Conservation (phyloP, 2,113 vertebrate species). For the Lonchura striata region DNA sequence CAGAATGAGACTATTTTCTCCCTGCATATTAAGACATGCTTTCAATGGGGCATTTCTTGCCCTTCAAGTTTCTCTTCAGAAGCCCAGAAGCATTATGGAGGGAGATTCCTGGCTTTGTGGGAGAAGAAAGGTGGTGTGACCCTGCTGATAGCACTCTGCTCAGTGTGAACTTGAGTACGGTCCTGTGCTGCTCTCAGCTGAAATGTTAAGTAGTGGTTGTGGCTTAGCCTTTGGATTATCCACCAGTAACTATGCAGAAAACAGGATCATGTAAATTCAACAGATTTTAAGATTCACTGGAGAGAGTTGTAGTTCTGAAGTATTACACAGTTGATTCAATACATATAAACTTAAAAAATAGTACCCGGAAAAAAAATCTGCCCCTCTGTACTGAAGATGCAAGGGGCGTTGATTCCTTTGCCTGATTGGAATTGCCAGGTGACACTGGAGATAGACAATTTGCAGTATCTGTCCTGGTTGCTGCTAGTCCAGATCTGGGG, state of each 20-base stretch:
- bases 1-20: not conserved
- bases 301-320: not conserved
- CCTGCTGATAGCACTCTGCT: not conserved
- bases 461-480: not conserved
- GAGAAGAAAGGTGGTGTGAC: not conserved
- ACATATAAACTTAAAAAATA: not conserved
- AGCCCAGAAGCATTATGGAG: not conserved
- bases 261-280: not conserved
- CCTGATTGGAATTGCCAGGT: not conserved
- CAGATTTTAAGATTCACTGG: not conserved
- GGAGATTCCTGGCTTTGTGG: not conserved
- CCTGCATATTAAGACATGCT: not conserved
- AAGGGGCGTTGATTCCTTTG: not conserved
- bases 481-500: not conserved
- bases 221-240: not conserved
- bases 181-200: not conserved
- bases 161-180: fast-evolving
- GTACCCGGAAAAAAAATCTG: not conserved
- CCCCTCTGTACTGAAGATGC: not conserved
- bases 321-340: not conserved
- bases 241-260: not conserved
- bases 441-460: not conserved
- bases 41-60: not conserved
- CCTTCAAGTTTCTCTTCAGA: not conserved
- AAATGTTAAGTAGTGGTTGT: not conserved